Conservation (phyloP, 2,888 invertebrate species). For the Tetropium fuscum region DNA sequence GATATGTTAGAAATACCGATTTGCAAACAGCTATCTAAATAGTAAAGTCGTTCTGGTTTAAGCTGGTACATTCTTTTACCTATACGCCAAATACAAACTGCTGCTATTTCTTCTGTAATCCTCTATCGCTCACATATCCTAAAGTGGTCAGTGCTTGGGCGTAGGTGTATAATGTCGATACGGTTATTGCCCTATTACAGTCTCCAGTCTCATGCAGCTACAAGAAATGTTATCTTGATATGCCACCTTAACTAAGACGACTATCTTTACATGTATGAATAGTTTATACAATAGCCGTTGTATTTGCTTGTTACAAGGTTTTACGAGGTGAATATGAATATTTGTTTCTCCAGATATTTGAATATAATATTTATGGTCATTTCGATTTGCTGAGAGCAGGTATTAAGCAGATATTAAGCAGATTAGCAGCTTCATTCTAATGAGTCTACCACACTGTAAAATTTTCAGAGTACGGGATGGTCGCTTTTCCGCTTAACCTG, state of each 20-base stretch:
- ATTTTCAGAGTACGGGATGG: too few species aligned
- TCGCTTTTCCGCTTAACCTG: too few species aligned
- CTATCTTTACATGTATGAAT: slow-evolving; percentile 14
- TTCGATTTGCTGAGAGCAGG: too few species aligned
- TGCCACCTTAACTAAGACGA: slow-evolving; percentile 8
- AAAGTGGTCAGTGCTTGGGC: slow-evolving; percentile 36
- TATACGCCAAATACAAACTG: background rate
- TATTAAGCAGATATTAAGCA: too few species aligned
- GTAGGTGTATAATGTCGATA: slow-evolving; percentile 49
- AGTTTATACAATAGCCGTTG: slow-evolving; percentile 1
- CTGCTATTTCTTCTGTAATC: slow-evolving; percentile 19
- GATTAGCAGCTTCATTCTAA: too few species aligned
- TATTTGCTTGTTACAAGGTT: slow-evolving; percentile 11
- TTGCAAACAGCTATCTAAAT: background rate
- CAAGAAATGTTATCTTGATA: slow-evolving; percentile 19
- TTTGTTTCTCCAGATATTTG: too few species aligned
- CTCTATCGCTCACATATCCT: slow-evolving; percentile 23
- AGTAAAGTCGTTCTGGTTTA: background rate
- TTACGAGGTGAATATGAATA: too few species aligned
- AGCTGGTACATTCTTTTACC: background rate
- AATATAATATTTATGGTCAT: too few species aligned
- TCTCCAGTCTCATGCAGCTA: slow-evolving; percentile 9
- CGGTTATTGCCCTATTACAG: slow-evolving; percentile 49
- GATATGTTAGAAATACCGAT: too few species aligned
- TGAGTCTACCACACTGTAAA: too few species aligned